phyloP scores from a whole-genome alignment of 1,140 invertebrate species.

The Magallana angulata region DNA sequence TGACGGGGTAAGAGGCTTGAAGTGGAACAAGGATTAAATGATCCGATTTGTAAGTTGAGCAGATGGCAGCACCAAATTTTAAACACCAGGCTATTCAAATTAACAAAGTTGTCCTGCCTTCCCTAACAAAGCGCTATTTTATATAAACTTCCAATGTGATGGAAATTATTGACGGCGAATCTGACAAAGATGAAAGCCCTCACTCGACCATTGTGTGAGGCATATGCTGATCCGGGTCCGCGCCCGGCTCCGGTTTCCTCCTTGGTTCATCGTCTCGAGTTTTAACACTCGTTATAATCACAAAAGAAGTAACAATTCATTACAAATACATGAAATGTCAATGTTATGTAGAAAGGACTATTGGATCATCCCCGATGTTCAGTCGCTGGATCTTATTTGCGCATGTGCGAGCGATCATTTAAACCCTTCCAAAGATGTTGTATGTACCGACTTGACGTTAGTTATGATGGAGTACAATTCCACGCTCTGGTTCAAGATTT shows the following conservation, averaged over 20 bases:
- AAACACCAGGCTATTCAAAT: constrained; percentile 58
- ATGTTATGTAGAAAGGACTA: not conserved
- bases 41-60: constrained; percentile 51
- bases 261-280: not conserved
- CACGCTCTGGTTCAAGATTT: not conserved
- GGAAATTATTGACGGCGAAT: constrained; percentile 53
- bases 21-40: constrained; percentile 50
- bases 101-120: constrained; percentile 54
- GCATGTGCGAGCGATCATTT: not conserved
- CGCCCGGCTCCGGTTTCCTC: constrained; percentile 4
- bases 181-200: constrained; percentile 50
- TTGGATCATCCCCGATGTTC: not conserved
- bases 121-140: constrained; percentile 49
- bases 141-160: constrained; percentile 49
- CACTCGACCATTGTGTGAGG: constrained; percentile 52
- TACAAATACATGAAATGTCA: constrained; percentile 5
- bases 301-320: constrained; percentile 32
- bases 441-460: not conserved
- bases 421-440: constrained; percentile 15
- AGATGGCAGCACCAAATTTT: constrained; percentile 55
- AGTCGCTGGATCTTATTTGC: not conserved
- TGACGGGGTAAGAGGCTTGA: constrained; percentile 56
- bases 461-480: not conserved
- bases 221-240: constrained; percentile 50
- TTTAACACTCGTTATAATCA: constrained; percentile 31